phyloP scores from a whole-genome alignment of 2,797 vertebrate species.

The Bryconaethiops microstoma region DNA sequence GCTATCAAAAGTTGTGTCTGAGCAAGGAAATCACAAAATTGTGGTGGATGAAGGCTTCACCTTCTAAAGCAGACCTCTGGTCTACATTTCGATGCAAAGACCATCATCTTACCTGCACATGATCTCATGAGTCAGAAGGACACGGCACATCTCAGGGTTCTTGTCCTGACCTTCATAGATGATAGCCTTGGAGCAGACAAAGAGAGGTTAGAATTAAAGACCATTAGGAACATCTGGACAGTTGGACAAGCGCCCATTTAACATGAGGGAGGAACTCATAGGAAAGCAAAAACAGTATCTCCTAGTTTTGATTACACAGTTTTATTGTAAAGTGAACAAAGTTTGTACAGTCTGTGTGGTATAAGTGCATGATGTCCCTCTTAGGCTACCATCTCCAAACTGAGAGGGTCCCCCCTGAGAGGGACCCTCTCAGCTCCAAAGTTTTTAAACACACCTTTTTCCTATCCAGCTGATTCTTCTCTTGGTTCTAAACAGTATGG shows the following conservation, averaged over 20 bases:
- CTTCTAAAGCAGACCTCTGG: too few species aligned
- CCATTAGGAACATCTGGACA: neutral
- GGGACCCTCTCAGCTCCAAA: too few species aligned
- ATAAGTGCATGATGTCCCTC: neutral
- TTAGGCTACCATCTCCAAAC: neutral
- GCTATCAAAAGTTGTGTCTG: too few species aligned
- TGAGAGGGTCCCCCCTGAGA: too few species aligned
- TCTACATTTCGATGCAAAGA: too few species aligned
- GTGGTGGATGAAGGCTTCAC: too few species aligned
- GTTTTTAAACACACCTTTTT: neutral
- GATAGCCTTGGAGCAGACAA: slow-evolving; percentile 81
- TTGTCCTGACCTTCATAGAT: slow-evolving; percentile 99
- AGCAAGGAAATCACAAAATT: too few species aligned
- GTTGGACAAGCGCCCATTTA: too few species aligned
- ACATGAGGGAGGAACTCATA: neutral
- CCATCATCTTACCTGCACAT: slow-evolving; percentile 94
- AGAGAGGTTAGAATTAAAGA: neutral
- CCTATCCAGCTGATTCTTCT: neutral
- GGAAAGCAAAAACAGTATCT: too few species aligned
- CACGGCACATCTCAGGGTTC: slow-evolving; percentile 99
- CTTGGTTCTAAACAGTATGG: slow-evolving; percentile 9
- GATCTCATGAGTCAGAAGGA: slow-evolving; percentile 98
- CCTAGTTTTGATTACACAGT: neutral
- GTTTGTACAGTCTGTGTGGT: neutral
- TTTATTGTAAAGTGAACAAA: neutral